Evolutionary conservation across 2,888 invertebrate species (phyloP).

Genomic region (Electrophaes corylata): DNA sequence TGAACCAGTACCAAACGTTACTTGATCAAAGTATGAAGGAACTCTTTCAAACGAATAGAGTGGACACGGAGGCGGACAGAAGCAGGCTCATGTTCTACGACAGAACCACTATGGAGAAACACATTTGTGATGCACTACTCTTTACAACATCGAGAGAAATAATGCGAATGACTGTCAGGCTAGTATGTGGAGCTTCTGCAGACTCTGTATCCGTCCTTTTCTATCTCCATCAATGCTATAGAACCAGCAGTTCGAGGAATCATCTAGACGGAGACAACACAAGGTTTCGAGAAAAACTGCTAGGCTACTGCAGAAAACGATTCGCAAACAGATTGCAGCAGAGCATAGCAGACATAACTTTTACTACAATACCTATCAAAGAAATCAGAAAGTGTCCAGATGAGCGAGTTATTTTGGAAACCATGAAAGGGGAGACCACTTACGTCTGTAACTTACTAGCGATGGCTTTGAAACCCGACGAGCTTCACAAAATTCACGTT

Average conservation of each 20-base stretch:
- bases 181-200: constrained; percentile 69
- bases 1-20: constrained; percentile 68
- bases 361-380: constrained; percentile 58
- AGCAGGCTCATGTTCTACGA: constrained; percentile 63
- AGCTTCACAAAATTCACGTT: constrained; percentile 62
- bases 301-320: constrained; percentile 67
- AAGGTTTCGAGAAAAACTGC: constrained; percentile 67
- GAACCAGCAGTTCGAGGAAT: constrained; percentile 63
- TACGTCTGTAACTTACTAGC: constrained; percentile 73
- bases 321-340: constrained; percentile 60
- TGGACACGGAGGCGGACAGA: constrained; percentile 44
- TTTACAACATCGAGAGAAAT: constrained; percentile 68
- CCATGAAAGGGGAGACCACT: constrained; percentile 65
- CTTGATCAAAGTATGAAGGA: constrained; percentile 63
- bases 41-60: constrained; percentile 57
- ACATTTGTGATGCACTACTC: constrained; percentile 62
- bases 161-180: constrained; percentile 67
- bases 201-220: constrained; percentile 70
- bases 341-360: constrained; percentile 66
- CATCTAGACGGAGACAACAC: constrained; percentile 69
- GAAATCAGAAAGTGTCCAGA: constrained; percentile 65
- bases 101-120: constrained; percentile 70
- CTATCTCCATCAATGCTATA: constrained; percentile 74
- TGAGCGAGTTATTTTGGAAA: constrained; percentile 69
- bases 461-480: constrained; percentile 74